Conservation (phyloP, 1,140 invertebrate genomes). For the Tetranychus urticae region DNA sequence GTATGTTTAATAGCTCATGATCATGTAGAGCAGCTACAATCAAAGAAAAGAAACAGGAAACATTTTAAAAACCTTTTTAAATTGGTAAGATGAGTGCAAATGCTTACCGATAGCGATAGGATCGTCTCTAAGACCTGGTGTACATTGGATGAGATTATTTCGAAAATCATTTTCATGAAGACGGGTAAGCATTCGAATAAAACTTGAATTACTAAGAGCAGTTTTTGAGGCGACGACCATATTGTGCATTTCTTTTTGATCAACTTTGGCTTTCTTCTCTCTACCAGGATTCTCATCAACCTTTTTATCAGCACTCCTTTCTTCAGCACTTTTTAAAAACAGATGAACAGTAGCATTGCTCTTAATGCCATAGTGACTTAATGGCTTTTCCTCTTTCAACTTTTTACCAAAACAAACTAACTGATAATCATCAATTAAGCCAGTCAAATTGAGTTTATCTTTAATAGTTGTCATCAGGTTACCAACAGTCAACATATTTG, state of each 20-base stretch:
- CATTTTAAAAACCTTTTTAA: neutral
- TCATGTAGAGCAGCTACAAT: conserved; percentile 4
- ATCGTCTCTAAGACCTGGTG: conserved; percentile 6
- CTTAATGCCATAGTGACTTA: conserved; percentile 6
- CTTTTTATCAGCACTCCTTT: neutral
- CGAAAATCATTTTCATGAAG: conserved; percentile 5
- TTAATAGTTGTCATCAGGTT: neutral
- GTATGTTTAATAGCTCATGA: neutral
- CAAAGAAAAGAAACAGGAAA: neutral
- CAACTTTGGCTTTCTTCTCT: neutral
- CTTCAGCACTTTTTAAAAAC: neutral
- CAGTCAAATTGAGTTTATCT: neutral
- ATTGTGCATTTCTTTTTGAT: neutral
- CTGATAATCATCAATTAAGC: neutral
- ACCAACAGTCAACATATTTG: neutral
- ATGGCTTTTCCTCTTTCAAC: neutral
- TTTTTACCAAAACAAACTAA: conserved; percentile 7
- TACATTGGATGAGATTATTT: conserved; percentile 7
- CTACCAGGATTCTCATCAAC: neutral
- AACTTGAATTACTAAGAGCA: conserved; percentile 5
- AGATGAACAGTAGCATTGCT: conserved; percentile 5
- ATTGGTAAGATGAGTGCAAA: neutral
- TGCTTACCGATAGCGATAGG: conserved; percentile 1
- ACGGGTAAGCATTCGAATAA: conserved; percentile 4
- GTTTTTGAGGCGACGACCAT: conserved; percentile 4